phyloP scores from a whole-genome alignment of 2,888 invertebrate genomes.

The Drosophila aldrichi region DNA sequence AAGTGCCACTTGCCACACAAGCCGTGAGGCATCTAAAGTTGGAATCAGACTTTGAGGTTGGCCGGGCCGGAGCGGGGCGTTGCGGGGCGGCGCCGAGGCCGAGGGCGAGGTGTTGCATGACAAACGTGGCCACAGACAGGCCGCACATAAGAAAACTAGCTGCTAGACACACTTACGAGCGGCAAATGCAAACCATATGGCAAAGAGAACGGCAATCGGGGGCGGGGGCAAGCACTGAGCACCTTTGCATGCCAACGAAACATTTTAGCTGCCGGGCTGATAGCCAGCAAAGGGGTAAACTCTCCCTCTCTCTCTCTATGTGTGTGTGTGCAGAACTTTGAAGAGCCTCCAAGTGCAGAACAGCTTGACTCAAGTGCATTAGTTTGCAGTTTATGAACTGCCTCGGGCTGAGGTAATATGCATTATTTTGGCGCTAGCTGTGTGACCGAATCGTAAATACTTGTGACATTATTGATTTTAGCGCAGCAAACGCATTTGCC shows the following conservation, averaged over 20 bases:
- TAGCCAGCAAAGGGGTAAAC: constrained; percentile 7
- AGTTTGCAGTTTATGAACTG: constrained; percentile 75
- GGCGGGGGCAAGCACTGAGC: constrained; percentile 24
- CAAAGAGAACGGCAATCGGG: constrained; percentile 3
- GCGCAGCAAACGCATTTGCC: constrained; percentile 7
- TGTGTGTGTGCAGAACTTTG: constrained; percentile 29
- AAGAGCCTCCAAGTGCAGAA: constrained; percentile 39
- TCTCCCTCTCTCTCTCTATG: background rate
- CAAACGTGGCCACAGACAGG: constrained; percentile 62
- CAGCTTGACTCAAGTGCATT: constrained; percentile 66
- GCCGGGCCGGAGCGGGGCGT: background rate
- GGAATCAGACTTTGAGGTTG: background rate
- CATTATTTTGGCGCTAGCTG: constrained; percentile 43
- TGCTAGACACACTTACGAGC: constrained; percentile 22
- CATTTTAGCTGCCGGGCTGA: constrained; percentile 37
- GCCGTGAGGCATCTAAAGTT: constrained; percentile 4
- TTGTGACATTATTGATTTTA: constrained; percentile 40
- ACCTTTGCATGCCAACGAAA: constrained; percentile 58
- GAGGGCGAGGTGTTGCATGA: constrained; percentile 49
- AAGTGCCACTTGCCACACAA: constrained; percentile 33
- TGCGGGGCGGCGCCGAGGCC: too few species aligned
- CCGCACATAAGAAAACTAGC: constrained; percentile 49
- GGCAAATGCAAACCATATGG: constrained; percentile 35
- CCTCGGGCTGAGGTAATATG: constrained; percentile 39
- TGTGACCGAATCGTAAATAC: constrained; percentile 45